phyloP scores from a whole-genome alignment of 2,113 vertebrate species.

The Pipra filicauda region DNA sequence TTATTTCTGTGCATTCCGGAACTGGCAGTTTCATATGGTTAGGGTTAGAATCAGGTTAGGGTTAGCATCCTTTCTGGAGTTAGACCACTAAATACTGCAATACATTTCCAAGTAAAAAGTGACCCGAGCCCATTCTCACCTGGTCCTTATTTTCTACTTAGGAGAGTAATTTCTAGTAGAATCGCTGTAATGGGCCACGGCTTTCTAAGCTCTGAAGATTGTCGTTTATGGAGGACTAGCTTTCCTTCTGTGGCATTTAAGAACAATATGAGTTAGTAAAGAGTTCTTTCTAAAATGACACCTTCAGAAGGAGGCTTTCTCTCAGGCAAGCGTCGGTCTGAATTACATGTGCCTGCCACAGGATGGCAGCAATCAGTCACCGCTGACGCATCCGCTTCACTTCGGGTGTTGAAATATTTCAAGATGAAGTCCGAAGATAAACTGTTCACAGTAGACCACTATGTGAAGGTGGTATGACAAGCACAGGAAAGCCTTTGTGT shows the following conservation, averaged over 20 bases:
- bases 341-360: conserved; percentile 13
- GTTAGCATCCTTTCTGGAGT: not conserved
- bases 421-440: not conserved
- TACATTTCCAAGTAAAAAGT: not conserved
- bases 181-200: not conserved
- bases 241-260: not conserved
- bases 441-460: not conserved
- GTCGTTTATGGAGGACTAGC: rapidly evolving
- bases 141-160: not conserved
- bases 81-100: not conserved
- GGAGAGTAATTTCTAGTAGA: not conserved
- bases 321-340: not conserved
- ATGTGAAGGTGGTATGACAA: not conserved
- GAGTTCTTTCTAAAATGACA: not conserved
- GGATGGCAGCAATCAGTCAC: conserved; percentile 43
- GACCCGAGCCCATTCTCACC: not conserved
- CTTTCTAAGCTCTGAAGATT: not conserved
- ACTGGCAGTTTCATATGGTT: not conserved
- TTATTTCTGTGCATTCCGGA: not conserved
- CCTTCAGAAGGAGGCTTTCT: not conserved
- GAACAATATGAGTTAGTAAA: not conserved
- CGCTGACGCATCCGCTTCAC: not conserved
- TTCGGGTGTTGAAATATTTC: rapidly evolving
- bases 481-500: not conserved
- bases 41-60: not conserved